Percentiles rank a stretch among this genome's conserved stretches.
These are phyloP conservation scores for Elephas maximus DNA, from an alignment of 2,113 vertebrate species.

Conservation along the genomic window DNA sequence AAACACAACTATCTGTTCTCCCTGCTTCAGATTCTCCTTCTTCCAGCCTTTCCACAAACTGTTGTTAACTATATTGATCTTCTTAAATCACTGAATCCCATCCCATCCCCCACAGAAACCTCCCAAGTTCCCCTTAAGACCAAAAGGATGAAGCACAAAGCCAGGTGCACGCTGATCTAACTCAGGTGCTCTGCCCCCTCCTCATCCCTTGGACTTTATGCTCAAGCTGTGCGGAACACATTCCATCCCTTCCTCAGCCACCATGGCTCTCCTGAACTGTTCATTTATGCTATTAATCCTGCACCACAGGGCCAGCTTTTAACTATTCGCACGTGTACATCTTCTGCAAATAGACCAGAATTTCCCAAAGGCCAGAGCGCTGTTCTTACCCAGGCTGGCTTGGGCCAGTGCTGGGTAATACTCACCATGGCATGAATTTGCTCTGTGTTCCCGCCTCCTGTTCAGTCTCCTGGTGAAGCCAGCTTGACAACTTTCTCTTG, in stretches of 20 bases:
- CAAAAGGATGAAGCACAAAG: not conserved
- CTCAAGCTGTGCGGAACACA: not conserved
- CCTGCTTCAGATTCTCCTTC: not conserved
- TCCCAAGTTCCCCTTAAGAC: not conserved
- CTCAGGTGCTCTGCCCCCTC: not conserved
- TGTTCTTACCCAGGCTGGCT: not conserved
- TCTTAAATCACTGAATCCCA: not conserved
- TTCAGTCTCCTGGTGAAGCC: not conserved
- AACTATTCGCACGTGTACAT: not conserved
- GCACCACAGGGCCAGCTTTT: not conserved
- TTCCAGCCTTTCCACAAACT: not conserved
- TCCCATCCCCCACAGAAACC: not conserved
- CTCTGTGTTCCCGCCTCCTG: not conserved
- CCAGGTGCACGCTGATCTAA: not conserved
- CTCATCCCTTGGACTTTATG: not conserved
- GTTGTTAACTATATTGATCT: not conserved
- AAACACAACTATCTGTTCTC: not conserved
- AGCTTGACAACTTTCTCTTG: not conserved
- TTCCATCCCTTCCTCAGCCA: not conserved
- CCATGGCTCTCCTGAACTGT: not conserved
- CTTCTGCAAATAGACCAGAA: not conserved
- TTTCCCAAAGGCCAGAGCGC: not conserved
- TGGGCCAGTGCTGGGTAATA: not conserved
- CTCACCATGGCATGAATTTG: not conserved
- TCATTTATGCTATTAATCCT: not conserved